A percentile compares a stretch with the other conserved stretches of the same genome.
These are phyloP conservation scores for Eptatretus burgeri DNA, from an alignment of 2,113 vertebrate genomes.

Conservation along the genomic window DNA sequence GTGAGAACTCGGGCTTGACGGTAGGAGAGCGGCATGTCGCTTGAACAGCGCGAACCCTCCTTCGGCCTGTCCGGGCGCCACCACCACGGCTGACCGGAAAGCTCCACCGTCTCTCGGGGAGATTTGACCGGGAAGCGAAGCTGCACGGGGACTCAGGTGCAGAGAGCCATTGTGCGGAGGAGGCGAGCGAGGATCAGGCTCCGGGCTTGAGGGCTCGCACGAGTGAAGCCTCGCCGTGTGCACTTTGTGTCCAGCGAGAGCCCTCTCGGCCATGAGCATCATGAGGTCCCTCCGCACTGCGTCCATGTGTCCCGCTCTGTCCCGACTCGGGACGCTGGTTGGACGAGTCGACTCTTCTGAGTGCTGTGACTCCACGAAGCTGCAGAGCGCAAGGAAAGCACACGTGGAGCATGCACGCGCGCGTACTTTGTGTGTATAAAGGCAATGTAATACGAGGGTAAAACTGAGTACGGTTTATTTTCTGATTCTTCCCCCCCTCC, in stretches of 20 bases:
- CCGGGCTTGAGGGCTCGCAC: background rate
- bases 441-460: too few relatives aligned
- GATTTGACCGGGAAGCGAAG: constrained; percentile 3
- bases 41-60: background rate
- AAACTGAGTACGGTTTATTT: too few relatives aligned
- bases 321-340: background rate
- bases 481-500: too few relatives aligned
- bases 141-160: background rate
- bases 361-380: background rate
- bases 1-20: too few relatives aligned
- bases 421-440: too few relatives aligned
- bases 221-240: background rate
- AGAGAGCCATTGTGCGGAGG: background rate
- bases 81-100: background rate
- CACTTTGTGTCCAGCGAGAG: background rate
- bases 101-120: constrained; percentile 1
- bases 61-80: background rate
- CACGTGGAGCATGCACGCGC: too few relatives aligned
- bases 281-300: constrained; percentile 1
- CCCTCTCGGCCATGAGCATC: constrained; percentile 5
- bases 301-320: constrained; percentile 4
- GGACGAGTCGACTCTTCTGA: background rate
- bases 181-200: background rate
- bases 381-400: too few relatives aligned
- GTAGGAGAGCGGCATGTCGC: background rate